Conservation (phyloP, 2,888 invertebrate genomes). For the Siphonodentalium dalli region DNA sequence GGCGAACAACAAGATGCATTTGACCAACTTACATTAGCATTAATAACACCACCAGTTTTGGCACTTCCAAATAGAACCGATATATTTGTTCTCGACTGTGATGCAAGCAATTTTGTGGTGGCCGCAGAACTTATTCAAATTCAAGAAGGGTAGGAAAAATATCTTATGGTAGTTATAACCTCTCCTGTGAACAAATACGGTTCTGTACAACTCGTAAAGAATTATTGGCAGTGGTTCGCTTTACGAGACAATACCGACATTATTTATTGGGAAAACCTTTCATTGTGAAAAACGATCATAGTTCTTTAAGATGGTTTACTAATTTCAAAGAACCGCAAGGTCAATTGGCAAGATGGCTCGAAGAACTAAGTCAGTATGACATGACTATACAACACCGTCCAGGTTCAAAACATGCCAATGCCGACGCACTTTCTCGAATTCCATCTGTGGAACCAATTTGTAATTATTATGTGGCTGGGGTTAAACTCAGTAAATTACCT, state of each 20-base stretch:
- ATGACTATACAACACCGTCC: constrained; percentile 5
- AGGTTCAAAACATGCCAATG: not conserved
- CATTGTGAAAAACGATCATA: not conserved
- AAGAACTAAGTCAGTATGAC: constrained; percentile 9
- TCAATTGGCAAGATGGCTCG: constrained; percentile 5
- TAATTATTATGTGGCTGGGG: not conserved
- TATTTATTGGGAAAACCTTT: not conserved
- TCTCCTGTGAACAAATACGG: not conserved
- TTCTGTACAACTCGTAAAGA: constrained; percentile 9
- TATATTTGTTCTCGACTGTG: not conserved
- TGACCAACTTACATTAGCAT: not conserved
- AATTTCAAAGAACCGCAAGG: constrained; percentile 6
- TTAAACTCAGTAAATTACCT: not conserved
- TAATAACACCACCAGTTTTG: not conserved
- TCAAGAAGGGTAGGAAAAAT: constrained; percentile 2
- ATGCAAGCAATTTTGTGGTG: not conserved
- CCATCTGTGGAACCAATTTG: not conserved
- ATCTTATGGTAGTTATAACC: not conserved
- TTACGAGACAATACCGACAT: not conserved
- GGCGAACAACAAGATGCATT: not conserved
- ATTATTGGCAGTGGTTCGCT: too few species aligned
- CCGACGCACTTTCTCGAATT: not conserved
- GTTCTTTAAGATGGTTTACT: not conserved
- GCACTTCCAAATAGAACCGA: not conserved
- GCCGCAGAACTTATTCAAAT: constrained; percentile 1